Base-by-base conservation (phyloP, 2,113 vertebrate species). In the Ardeotis arabs region DNA sequence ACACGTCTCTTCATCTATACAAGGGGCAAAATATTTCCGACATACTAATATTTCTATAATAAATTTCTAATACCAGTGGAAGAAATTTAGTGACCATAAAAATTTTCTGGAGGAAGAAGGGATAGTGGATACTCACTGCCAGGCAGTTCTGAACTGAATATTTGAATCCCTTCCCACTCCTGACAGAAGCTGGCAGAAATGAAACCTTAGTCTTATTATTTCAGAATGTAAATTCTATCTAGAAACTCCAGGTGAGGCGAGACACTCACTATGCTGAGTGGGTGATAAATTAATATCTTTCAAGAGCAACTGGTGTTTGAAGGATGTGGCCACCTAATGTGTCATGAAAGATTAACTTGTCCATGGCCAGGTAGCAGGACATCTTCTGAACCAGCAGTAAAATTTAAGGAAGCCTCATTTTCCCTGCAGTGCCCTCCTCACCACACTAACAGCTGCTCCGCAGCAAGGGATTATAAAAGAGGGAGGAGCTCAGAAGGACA, bases 381-480 rank as follows among this genome's bases (percentile, higher is more conserved):
- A 41, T 52, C 53, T 55, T 60, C 39, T 83, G 59, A 83, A 31
- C 9, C 39, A 62, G 39, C 5, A 44, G 37, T 19, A 87, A 35
- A 60, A 41, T 41, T 41, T 23, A 53, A 72, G 14, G 59, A 33
- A 76, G 35, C 27, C 5, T 4, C 31, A 28, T 76, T 53, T 68
- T 53, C 44, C 50, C 22, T 31, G 25, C 52, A 49, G 29, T 22
- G 23, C 25, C 16, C 39, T 53, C n/a, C 39, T 25, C 21, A 19
- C 14, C 18, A 41, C 28, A 31, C 8, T 28, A 44, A 16, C 8
- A 47, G 14, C n/a, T 62, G 21, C 25, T 14, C 29, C 0, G 2
- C 17, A 62, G 18, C 0, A 2, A 66, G 12, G 21, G 4, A 3
- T 77, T 41, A 31, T 35, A 35, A 17, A n/a, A 1, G 2, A 28